Evolutionary conservation across 2,888 invertebrate species (phyloP).

Genomic region (Caenorhabditis uteleia): DNA sequence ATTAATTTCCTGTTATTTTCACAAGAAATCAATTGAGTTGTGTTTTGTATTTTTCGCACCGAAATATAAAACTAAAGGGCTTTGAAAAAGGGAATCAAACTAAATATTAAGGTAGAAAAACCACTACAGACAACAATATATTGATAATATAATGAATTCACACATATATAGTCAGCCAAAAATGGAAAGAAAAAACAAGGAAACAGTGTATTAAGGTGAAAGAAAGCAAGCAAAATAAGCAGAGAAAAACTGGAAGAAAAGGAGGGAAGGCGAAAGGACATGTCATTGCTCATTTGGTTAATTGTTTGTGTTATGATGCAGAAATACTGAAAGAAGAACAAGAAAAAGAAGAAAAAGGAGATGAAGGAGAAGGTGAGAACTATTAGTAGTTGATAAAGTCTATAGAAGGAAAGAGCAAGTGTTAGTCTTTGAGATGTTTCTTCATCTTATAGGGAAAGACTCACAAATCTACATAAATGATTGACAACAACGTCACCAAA

Average conservation of each 20-base stretch:
- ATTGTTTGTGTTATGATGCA: slow-evolving; percentile 9
- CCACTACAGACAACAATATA: not conserved
- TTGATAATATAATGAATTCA: no score
- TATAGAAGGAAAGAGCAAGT: no score
- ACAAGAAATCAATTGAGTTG: no score
- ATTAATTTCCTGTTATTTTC: no score
- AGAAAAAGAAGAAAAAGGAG: not conserved
- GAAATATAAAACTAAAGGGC: not conserved
- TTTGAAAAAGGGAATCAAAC: not conserved
- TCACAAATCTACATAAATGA: no score
- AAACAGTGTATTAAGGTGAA: not conserved
- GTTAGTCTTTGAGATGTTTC: no score
- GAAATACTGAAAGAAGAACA: not conserved
- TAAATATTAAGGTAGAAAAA: not conserved
- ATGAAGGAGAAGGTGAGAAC: no score
- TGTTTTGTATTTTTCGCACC: no score
- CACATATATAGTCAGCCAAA: not conserved
- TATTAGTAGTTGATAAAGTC: no score
- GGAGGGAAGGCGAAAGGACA: slow-evolving; percentile 8
- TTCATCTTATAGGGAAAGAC: no score
- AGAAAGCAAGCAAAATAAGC: slow-evolving; percentile 6
- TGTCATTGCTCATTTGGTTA: slow-evolving; percentile 33
- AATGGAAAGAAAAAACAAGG: no score
- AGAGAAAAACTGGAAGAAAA: slow-evolving; percentile 8
- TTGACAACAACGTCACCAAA: no score